phyloP scores from a whole-genome alignment of 2,797 vertebrate genomes.

The Pampus argenteus region DNA sequence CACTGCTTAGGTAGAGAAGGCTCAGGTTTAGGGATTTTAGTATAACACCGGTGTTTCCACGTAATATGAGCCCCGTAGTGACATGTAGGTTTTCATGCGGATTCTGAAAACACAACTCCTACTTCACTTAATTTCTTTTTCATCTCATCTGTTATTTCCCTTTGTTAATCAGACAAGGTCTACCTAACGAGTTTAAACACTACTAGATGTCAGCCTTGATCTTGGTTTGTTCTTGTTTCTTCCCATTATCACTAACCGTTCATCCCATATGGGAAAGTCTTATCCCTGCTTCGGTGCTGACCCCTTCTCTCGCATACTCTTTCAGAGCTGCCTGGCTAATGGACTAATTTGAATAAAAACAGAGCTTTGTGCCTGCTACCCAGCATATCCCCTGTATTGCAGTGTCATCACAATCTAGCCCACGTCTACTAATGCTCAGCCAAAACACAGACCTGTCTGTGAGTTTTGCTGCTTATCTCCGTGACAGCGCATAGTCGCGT shows the following conservation, averaged over 20 bases:
- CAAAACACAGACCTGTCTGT: slow-evolving; percentile 50
- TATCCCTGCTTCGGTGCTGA: slow-evolving; percentile 5
- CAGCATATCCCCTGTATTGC: slow-evolving; percentile 58
- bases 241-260: neutral
- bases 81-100: slow-evolving; percentile 7
- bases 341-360: slow-evolving; percentile 55
- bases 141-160: neutral
- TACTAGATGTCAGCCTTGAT: slow-evolving; percentile 11
- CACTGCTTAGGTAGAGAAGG: slow-evolving; percentile 14
- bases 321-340: slow-evolving; percentile 23
- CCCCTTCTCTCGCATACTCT: slow-evolving; percentile 17
- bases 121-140: neutral
- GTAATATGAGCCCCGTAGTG: neutral
- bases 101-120: slow-evolving; percentile 11
- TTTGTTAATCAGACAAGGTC: neutral
- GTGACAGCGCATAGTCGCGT: neutral
- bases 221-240: slow-evolving; percentile 11
- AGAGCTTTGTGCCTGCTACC: slow-evolving; percentile 55
- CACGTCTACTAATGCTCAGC: slow-evolving; percentile 38
- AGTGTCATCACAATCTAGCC: slow-evolving; percentile 60
- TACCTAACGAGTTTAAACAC: slow-evolving; percentile 12
- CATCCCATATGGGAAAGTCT: slow-evolving; percentile 8
- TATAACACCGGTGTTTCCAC: slow-evolving; percentile 8
- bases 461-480: slow-evolving; percentile 36
- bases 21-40: slow-evolving; percentile 18